A percentile compares a stretch with the other conserved stretches of the same genome.
phyloP scores from a whole-genome alignment of 2,888 invertebrate species.

The Mellilla xanthometata region DNA sequence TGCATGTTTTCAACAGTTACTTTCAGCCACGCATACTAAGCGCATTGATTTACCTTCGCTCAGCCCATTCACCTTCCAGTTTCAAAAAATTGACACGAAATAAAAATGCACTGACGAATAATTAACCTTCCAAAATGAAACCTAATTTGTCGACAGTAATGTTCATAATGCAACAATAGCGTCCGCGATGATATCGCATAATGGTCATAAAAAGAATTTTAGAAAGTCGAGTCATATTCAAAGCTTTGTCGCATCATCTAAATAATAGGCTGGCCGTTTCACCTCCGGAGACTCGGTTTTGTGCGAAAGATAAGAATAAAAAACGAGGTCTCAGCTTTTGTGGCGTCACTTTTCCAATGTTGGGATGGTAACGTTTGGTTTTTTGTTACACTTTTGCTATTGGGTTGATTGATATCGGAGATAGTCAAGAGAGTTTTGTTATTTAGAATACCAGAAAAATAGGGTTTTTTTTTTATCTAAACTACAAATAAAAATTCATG shows the following conservation, averaged over 20 bases:
- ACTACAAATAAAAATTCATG: too few species aligned
- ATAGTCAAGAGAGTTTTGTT: not conserved
- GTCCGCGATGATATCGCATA: constrained; percentile 40
- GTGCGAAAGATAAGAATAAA: constrained; percentile 50
- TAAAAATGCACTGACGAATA: constrained; percentile 10
- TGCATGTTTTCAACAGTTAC: constrained; percentile 14
- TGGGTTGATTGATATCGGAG: not conserved
- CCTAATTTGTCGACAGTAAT: constrained; percentile 33
- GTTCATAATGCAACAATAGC: constrained; percentile 41
- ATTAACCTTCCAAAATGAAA: constrained; percentile 12
- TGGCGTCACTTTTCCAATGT: constrained; percentile 33
- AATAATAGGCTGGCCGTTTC: constrained; percentile 61
- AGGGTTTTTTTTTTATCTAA: too few species aligned
- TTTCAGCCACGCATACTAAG: constrained; percentile 1
- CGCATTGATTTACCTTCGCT: constrained; percentile 6
- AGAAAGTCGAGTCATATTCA: constrained; percentile 54
- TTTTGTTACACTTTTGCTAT: not conserved
- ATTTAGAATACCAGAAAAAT: too few species aligned
- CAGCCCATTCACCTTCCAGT: too few species aligned
- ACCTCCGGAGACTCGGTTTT: constrained; percentile 51
- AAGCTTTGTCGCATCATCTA: constrained; percentile 63
- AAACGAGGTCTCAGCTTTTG: constrained; percentile 40
- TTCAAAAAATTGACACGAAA: constrained; percentile 15
- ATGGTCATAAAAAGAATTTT: constrained; percentile 41
- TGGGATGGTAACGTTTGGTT: not conserved